These are phyloP conservation scores for Hypotaenidia philippensis DNA, from an alignment of 2,797 vertebrate genomes.

Conservation along the genomic window DNA sequence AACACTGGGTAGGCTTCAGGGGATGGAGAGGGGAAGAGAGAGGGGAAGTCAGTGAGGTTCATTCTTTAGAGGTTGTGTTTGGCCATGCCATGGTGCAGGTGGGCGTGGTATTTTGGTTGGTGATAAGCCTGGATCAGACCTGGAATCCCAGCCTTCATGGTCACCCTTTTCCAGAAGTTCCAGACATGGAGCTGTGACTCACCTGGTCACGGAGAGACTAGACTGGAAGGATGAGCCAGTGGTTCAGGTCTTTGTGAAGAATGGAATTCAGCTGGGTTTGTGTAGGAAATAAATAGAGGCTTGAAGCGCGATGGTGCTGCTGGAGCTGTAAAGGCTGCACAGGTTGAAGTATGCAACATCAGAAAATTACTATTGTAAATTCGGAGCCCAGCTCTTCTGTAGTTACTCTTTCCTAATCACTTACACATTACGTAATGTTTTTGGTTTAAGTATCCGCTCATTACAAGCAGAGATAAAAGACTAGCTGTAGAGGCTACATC, in stretches of 20 bases:
- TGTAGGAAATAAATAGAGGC: neutral
- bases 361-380: neutral
- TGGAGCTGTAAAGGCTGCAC: neutral
- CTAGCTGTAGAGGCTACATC: constrained; percentile 73
- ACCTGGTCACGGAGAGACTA: neutral
- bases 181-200: neutral
- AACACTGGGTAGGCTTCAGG: constrained; percentile 35
- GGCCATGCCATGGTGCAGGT: neutral
- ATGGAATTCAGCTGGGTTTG: neutral
- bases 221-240: neutral
- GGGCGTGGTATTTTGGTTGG: neutral
- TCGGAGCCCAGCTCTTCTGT: neutral
- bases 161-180: neutral
- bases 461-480: constrained; percentile 68
- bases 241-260: neutral
- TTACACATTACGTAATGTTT: neutral
- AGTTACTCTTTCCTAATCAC: neutral
- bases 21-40: neutral
- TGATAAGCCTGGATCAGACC: neutral
- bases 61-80: neutral
- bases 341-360: neutral
- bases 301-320: neutral
- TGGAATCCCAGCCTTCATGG: neutral
- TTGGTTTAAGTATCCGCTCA: constrained; percentile 18
- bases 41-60: neutral